Evolutionary conservation across 2,888 invertebrate species (phyloP).

Genomic region (Priocnemis perturbator): DNA sequence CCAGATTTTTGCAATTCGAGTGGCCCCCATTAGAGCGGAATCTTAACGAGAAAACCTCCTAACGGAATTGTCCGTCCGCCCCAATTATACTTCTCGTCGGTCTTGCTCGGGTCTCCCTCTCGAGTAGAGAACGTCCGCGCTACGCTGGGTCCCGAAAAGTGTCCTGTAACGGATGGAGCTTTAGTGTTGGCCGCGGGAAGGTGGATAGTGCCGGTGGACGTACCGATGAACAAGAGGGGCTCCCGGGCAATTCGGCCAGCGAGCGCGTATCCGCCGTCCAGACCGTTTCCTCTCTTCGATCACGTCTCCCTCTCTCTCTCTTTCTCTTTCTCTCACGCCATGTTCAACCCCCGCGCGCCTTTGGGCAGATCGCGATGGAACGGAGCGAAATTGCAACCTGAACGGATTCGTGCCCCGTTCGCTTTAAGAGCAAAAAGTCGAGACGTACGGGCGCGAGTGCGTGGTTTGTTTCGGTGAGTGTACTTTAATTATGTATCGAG

Average conservation of each 20-base stretch:
- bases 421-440: too few relatives aligned
- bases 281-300: too few relatives aligned
- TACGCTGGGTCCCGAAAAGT: constrained; percentile 28
- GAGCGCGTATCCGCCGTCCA: not conserved
- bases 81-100: constrained; percentile 41
- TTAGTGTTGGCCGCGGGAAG: constrained; percentile 33
- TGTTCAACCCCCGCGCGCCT: constrained; percentile 2
- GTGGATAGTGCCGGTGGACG: constrained; percentile 1
- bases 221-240: not conserved
- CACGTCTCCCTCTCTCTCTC: not conserved
- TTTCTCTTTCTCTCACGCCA: constrained; percentile 13
- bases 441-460: too few relatives aligned
- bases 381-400: constrained; percentile 3
- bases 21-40: constrained; percentile 31
- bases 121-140: constrained; percentile 15
- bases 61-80: constrained; percentile 36
- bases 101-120: constrained; percentile 1
- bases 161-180: constrained; percentile 33
- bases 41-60: constrained; percentile 40
- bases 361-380: constrained; percentile 13
- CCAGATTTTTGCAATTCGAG: constrained; percentile 26
- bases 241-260: not conserved
- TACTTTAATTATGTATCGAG: constrained; percentile 22
- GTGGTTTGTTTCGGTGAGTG: not conserved
- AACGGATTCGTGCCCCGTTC: too few relatives aligned